A percentile compares a stretch with the other conserved stretches of the same genome.
These are phyloP conservation scores for Drosophila auraria DNA, from an alignment of 1,140 invertebrate genomes.

Conservation along the genomic window DNA sequence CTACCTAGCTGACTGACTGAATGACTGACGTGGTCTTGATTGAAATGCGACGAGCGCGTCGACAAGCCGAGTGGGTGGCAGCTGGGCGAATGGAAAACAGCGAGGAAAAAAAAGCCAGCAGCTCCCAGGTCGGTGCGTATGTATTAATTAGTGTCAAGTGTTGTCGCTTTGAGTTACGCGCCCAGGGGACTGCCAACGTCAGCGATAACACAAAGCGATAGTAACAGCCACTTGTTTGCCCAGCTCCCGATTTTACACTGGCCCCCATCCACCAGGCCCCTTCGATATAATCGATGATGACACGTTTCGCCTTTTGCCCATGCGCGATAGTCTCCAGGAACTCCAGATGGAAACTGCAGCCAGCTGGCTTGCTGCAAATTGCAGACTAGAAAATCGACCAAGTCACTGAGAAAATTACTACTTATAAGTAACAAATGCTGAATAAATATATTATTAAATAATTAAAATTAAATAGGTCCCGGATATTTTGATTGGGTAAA, in stretches of 20 bases:
- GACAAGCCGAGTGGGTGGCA: slow-evolving; percentile 76
- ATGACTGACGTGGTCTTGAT: slow-evolving; percentile 76
- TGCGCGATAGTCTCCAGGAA: slow-evolving; percentile 54
- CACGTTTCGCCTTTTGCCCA: slow-evolving; percentile 75
- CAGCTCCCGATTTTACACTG: slow-evolving; percentile 11
- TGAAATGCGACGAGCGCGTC: slow-evolving; percentile 78
- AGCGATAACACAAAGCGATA: slow-evolving; percentile 77
- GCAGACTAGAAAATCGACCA: slow-evolving; percentile 40
- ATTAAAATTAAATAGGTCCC: no score
- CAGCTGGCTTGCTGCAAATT: slow-evolving; percentile 57
- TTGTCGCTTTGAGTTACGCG: slow-evolving; percentile 83
- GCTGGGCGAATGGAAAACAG: slow-evolving; percentile 16
- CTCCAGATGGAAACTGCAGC: slow-evolving; percentile 12
- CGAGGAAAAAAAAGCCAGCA: not conserved
- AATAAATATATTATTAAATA: no score
- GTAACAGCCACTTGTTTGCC: slow-evolving; percentile 69
- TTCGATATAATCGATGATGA: slow-evolving; percentile 75
- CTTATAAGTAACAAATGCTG: no score
- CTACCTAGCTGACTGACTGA: slow-evolving; percentile 52
- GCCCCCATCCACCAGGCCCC: not conserved
- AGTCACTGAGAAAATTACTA: not conserved
- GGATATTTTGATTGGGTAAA: not conserved
- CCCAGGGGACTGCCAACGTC: slow-evolving; percentile 66
- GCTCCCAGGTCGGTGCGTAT: slow-evolving; percentile 66
- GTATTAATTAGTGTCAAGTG: slow-evolving; percentile 84